Evolutionary conservation across 2,113 vertebrate genomes (phyloP).

Genomic region (Pipa parva): DNA sequence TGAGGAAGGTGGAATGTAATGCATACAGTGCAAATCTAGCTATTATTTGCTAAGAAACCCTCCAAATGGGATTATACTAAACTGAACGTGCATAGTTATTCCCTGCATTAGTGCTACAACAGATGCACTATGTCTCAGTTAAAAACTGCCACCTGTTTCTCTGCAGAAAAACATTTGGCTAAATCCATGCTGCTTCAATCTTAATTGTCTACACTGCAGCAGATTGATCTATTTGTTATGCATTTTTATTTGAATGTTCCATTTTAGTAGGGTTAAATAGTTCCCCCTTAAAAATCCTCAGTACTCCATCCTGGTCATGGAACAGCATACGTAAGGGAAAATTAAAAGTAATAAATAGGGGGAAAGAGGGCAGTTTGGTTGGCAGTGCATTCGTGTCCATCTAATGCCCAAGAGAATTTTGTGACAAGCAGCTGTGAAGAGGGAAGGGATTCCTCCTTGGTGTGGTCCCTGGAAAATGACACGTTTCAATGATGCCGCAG

Average conservation of each 20-base stretch:
- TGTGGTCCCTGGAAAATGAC: conserved; percentile 46
- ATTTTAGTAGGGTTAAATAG: not conserved
- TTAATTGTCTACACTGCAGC: not conserved
- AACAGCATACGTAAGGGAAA: conserved; percentile 27
- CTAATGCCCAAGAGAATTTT: conserved; percentile 15
- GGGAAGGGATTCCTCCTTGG: conserved; percentile 15
- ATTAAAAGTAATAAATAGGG: conserved; percentile 32
- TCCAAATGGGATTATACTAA: conserved; percentile 27
- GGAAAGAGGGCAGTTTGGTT: conserved; percentile 18
- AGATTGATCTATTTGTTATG: not conserved
- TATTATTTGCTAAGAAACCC: conserved; percentile 14
- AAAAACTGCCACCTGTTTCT: not conserved
- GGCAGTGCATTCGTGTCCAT: conserved; percentile 38
- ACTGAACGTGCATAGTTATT: conserved; percentile 36
- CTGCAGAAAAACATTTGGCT: not conserved
- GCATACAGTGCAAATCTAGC: conserved; percentile 2
- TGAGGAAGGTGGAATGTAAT: conserved; percentile 1
- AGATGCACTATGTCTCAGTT: not conserved
- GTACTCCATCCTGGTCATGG: conserved; percentile 17
- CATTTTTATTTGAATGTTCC: not conserved
- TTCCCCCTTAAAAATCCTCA: conserved; percentile 2
- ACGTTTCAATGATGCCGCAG: not conserved
- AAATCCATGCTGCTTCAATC: not conserved
- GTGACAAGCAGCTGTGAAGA: conserved; percentile 22
- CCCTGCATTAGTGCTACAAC: conserved; percentile 30